Conservation (phyloP, 1,140 invertebrate species). For the Periplaneta americana region DNA sequence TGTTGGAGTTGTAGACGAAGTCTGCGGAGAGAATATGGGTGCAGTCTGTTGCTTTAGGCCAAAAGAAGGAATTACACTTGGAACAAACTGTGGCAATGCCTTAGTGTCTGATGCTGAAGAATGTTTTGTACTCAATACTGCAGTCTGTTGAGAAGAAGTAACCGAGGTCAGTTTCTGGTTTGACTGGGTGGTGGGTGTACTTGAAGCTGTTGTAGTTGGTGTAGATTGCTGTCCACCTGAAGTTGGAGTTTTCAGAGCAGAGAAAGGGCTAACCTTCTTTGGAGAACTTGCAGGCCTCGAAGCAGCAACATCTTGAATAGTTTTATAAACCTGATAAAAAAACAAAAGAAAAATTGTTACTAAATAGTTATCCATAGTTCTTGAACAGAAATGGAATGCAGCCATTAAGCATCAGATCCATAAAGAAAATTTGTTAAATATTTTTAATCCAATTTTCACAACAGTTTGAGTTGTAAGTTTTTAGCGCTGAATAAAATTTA, state of each 20-base stretch:
- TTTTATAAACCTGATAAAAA: not conserved
- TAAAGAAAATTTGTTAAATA: too few relatives aligned
- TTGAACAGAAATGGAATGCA: too few relatives aligned
- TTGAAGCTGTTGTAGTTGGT: not conserved
- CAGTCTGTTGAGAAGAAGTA: not conserved
- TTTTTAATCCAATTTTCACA: too few relatives aligned
- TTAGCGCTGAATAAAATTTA: too few relatives aligned
- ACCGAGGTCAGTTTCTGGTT: not conserved
- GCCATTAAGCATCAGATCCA: too few relatives aligned
- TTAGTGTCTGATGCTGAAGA: not conserved
- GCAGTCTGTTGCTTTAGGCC: not conserved
- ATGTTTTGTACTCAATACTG: not conserved
- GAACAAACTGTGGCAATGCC: not conserved
- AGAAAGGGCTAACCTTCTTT: not conserved
- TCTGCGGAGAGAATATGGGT: not conserved
- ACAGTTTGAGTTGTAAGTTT: too few relatives aligned
- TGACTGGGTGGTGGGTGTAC: not conserved
- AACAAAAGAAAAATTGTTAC: not conserved
- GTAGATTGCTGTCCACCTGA: not conserved
- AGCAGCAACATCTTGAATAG: not conserved
- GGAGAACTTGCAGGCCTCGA: not conserved
- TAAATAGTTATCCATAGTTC: too few relatives aligned
- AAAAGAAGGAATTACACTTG: not conserved
- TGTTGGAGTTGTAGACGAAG: not conserved
- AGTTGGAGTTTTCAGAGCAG: not conserved